Base-by-base conservation (phyloP, 2,797 vertebrate genomes). In the Morus bassanus region DNA sequence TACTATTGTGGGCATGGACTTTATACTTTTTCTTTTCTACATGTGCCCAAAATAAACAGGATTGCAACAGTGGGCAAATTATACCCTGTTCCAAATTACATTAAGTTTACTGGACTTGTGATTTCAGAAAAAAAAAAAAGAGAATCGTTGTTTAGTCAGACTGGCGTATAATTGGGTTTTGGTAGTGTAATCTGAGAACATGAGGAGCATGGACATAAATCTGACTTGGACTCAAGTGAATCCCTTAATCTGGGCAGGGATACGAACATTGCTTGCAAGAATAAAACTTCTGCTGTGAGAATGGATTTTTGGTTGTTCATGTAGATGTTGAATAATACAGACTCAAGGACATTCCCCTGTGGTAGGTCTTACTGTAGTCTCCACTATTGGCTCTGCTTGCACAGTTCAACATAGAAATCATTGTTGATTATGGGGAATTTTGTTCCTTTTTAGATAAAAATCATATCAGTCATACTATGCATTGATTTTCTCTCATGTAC, bases 401-500 rank as follows among this genome's bases (percentile, higher is more conserved):
- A 48, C 22, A 85, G 22, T 61, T 80, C 60, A 80, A n/a, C 28
- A 56, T 16, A 72, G 57, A 92, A 94, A 65, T 88, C 9, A 37
- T 76, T 78, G 70, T 35, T 92, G 85, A 89, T 92, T 91, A 75
- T 28, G 33, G 33, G 12, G 13, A 78, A 75, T 80, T 83, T 80
- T 88, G 37, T 72, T 88, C 87, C 68, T 94, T 94, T 94, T 61
- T 46, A 77, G 53, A 72, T 11, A 88, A 64, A 93, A 93, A 89
- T 85, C 64, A 5, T 80, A 91, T 89, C 95, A 94, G 56, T 85
- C 68, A 51, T 83, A 72, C n/a, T 57, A 65, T 81, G 50, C 72
- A 83, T 46, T 83, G 89, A 88, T 77, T 93, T 96, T 95, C 41
- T 76, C 46, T 94, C 75, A 60, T 92, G 48, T 60, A 76, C 92